A percentile compares a stretch with the other conserved stretches of the same genome.
These are phyloP conservation scores for Cheilosia grossa DNA, from an alignment of 2,888 invertebrate species.

Conservation along the genomic window DNA sequence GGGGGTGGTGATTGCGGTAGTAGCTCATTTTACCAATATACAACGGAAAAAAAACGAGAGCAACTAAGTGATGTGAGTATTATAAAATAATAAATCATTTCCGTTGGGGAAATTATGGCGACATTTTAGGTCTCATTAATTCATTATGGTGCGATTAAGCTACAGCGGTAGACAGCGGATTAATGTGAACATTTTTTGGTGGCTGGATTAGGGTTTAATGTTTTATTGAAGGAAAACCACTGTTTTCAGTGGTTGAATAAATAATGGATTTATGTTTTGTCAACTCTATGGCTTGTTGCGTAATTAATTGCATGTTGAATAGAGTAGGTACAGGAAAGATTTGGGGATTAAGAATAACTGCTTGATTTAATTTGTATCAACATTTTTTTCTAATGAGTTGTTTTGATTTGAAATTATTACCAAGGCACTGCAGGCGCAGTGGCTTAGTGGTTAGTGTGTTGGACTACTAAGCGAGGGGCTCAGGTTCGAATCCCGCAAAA, in stretches of 20 bases:
- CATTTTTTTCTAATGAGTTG: background rate
- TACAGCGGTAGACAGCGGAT: conserved; percentile 53
- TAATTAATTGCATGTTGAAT: conserved; percentile 43
- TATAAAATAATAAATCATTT: conserved; percentile 73
- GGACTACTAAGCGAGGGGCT: no score
- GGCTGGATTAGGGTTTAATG: conserved; percentile 64
- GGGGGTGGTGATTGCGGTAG: background rate
- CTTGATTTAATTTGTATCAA: conserved; percentile 16
- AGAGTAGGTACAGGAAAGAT: background rate
- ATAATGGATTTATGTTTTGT: conserved; percentile 42
- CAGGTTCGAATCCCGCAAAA: no score
- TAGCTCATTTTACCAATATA: background rate
- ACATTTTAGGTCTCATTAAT: conserved; percentile 76
- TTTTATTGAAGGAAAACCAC: conserved; percentile 51
- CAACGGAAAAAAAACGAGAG: background rate
- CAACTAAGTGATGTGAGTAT: conserved; percentile 36
- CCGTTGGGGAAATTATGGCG: conserved; percentile 66
- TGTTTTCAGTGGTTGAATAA: conserved; percentile 55
- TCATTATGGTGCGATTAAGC: conserved; percentile 72
- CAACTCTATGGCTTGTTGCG: conserved; percentile 37
- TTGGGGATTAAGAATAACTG: conserved; percentile 9
- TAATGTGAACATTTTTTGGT: conserved; percentile 50
- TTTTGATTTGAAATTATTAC: background rate
- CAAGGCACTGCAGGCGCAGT: no score
- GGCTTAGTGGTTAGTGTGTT: no score